phyloP scores from a whole-genome alignment of 2,888 invertebrate genomes.

The Anarsia innoxiella region DNA sequence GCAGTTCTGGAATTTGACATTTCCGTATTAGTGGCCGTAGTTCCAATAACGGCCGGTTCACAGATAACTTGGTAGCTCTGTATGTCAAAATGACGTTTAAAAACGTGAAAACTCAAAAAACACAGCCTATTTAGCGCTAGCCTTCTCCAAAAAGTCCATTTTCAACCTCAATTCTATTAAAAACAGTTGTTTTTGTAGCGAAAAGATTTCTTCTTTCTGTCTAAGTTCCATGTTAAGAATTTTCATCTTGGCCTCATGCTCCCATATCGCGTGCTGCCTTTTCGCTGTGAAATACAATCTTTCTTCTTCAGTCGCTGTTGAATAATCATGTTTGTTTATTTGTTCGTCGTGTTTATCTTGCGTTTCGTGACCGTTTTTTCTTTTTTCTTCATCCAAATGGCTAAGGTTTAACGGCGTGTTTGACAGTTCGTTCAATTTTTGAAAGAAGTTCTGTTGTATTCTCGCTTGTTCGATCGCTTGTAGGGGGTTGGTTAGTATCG shows the following conservation, averaged over 20 bases:
- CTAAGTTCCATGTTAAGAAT: conserved; percentile 65
- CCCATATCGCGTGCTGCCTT: conserved; percentile 66
- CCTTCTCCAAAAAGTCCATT: conserved; percentile 71
- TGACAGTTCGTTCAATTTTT: conserved; percentile 60
- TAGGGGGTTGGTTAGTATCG: conserved; percentile 46
- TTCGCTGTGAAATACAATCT: conserved; percentile 60
- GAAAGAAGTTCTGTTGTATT: conserved; percentile 56
- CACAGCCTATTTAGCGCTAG: conserved; percentile 49
- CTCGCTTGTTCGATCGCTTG: conserved; percentile 63
- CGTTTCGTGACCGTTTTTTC: conserved; percentile 42
- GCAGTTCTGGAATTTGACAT: too few relatives aligned
- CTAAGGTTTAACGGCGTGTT: conserved; percentile 66
- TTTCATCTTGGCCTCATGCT: conserved; percentile 71
- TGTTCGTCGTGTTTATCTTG: conserved; percentile 37
- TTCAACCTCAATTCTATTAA: conserved; percentile 64
- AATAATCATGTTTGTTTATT: conserved; percentile 40
- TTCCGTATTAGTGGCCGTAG: too few relatives aligned
- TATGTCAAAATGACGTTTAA: background rate
- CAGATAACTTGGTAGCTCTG: too few relatives aligned
- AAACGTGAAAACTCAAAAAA: background rate
- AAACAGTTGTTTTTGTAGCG: conserved; percentile 67
- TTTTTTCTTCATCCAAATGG: conserved; percentile 51
- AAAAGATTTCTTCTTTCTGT: conserved; percentile 70
- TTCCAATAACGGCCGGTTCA: too few relatives aligned
- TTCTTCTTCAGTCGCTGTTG: conserved; percentile 55